Evolutionary conservation across 2,888 invertebrate genomes (phyloP), one percentile per base, ranked within the genome.

Genomic region (Drosophila villosipedis): DNA sequence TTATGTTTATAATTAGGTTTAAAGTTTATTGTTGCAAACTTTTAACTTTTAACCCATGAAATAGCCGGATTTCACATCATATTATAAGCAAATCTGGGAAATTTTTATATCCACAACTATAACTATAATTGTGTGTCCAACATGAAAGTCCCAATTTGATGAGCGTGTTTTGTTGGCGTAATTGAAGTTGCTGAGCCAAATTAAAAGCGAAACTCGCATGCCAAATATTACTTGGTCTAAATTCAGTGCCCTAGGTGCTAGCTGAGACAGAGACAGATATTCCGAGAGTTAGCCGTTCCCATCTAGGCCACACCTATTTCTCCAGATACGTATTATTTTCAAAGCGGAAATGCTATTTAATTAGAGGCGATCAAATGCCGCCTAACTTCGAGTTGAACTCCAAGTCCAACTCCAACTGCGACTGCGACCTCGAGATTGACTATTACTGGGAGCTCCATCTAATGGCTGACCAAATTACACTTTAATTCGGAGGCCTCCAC

Each of bases 391-490:
- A 41, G 41, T 41, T 41, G 10, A 41, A 49, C 37, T 37, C 31
- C 41, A n/a, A 67, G 28, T 64, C 4, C 31, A 16, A 60, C 3
- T 60, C 10, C 22, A 9, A 47, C 30, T 60, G 16, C 28, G 47
- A 72, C 50, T 54, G 62, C 75, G 66, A 67, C 66, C 64, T 70
- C 69, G 60, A 54, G 75, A 63, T 74, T 53, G 74, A 73, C 74
- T 73, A 63, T 60, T 55, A 68, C 61, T 68, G 73, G 37, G 30
- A 55, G 54, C 43, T 57, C 65, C 66, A 80, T 75, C 82, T 87
- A 87, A 87, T 87, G 88, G 85, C 84, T 84, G 82, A 88, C 85
- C 83, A 88, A 88, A 88, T 88, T 88, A 89, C 90, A 89, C 90
- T 88, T 89, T 88, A 86, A 88, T 88, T 88, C 73, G 88, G 84